Evolutionary conservation across 37 sponge, comb jelly and placozoan genomes (phyloP), one percentile per base, ranked within the genome.

Genomic region (Hormiphora californensis): DNA sequence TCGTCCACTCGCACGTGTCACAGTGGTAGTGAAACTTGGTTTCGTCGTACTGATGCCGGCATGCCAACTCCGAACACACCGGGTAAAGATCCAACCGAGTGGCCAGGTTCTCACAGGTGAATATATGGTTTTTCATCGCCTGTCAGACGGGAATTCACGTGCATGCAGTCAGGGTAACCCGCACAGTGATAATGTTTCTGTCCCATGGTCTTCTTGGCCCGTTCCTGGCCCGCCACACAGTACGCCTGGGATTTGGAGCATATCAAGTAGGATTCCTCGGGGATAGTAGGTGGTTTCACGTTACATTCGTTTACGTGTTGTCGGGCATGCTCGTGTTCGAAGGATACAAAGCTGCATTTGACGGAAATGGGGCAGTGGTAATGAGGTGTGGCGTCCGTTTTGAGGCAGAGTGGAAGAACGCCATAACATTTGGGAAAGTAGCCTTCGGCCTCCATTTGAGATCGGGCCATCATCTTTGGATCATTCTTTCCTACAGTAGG

Each of bases 181-280:
- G 81, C 81, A 73, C 81, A 73, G 43, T 73, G 81, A 73, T 73
- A 73, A 40, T 73, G 81, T 41, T 73, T 73, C 25, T 73, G 81
- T 32, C 81, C 81, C 8, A 46, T 43, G 17, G 81, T 43, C 44
- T 73, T 73, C 44, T 73, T 73, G 1, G 35, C 81, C 1, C 43
- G 40, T 22, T 73, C 81, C 5, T 73, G 81, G 4, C 81, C 81
- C 7, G 81, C 81, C 40, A 73, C 81, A 73, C 81, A 73, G 25
- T 43, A 73, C 5, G 81, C 81, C 25, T 73, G 81, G 23, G 43
- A 43, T 73, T 73, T 73, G 11, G 81, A 73, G 23, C 81, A 73
- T 43, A 73, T 73, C 81, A 73, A 41, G 35, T 73, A 73, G 21
- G 81, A 73, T 30, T 73, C 81, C 23, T 73, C 81, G 21, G 81